Percentiles rank a stretch among this genome's conserved stretches.
Conservation (phyloP, 1,140 invertebrate species). For the Lepidotrigona ventralis region DNA sequence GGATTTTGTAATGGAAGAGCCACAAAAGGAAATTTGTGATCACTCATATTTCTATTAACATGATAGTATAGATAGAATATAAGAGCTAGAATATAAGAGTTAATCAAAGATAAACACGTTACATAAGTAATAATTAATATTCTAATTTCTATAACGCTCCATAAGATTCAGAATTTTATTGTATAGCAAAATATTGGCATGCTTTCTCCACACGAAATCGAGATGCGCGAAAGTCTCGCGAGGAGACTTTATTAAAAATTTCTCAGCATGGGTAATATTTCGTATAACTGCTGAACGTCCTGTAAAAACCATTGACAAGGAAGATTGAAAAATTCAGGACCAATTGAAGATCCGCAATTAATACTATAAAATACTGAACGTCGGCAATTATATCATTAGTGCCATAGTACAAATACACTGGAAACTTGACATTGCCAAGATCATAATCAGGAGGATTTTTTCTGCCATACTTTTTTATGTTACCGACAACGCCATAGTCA, state of each 20-base stretch:
- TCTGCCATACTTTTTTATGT: too few relatives aligned
- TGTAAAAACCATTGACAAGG: conserved; percentile 43
- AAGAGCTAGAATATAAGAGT: too few relatives aligned
- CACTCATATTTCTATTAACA: too few relatives aligned
- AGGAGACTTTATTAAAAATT: conserved; percentile 78
- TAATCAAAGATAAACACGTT: not conserved
- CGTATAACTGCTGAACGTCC: conserved; percentile 73
- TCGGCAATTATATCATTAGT: too few relatives aligned
- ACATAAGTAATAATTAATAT: not conserved
- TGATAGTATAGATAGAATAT: too few relatives aligned
- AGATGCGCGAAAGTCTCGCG: conserved; percentile 83
- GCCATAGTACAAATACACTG: too few relatives aligned
- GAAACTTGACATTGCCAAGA: conserved; percentile 79
- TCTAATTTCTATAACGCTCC: not conserved
- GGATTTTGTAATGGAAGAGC: too few relatives aligned
- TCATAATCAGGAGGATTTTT: conserved; percentile 48
- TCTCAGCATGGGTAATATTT: conserved; percentile 77
- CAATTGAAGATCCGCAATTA: not conserved
- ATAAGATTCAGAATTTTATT: conserved; percentile 66
- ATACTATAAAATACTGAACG: too few relatives aligned
- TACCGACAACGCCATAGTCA: too few relatives aligned
- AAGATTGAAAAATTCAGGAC: not conserved
- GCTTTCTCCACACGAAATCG: conserved; percentile 85
- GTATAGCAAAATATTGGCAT: conserved; percentile 82
- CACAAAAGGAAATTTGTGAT: too few relatives aligned